Percentiles rank a stretch among this genome's conserved stretches.
Conservation (phyloP, 2,888 invertebrate genomes). For the Parochlus steinenii region DNA sequence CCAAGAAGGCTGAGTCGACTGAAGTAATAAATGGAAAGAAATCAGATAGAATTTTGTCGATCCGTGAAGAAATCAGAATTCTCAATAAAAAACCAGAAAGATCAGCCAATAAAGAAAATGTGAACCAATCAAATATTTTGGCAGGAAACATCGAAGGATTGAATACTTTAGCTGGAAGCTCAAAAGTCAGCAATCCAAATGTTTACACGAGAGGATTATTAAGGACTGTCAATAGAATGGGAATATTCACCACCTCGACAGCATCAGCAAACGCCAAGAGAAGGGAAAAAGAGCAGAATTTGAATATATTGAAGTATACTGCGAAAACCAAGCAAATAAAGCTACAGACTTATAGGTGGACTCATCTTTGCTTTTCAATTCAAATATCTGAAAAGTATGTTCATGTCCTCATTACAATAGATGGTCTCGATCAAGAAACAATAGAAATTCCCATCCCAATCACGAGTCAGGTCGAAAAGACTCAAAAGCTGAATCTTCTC, state of each 20-base stretch:
- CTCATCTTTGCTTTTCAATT: conserved; percentile 24
- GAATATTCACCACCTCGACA: too few species aligned
- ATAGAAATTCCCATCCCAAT: conserved; percentile 14
- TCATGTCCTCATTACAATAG: conserved; percentile 21
- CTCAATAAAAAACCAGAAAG: neutral
- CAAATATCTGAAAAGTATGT: conserved; percentile 20
- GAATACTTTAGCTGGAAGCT: neutral
- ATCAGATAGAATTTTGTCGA: neutral
- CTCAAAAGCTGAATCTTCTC: conserved; percentile 24
- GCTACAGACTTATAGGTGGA: conserved; percentile 26
- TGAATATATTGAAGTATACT: conserved; percentile 14
- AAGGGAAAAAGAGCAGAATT: too few species aligned
- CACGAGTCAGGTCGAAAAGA: conserved; percentile 17
- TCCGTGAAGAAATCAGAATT: neutral
- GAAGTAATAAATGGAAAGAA: too few species aligned
- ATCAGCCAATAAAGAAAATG: conserved; percentile 8
- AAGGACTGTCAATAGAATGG: too few species aligned
- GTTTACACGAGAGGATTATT: conserved; percentile 3
- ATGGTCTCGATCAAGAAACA: conserved; percentile 24
- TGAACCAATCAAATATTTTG: conserved; percentile 5
- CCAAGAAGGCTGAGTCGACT: too few species aligned
- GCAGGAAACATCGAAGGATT: too few species aligned
- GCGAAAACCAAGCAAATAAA: conserved; percentile 21
- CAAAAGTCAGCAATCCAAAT: too few species aligned
- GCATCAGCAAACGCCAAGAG: too few species aligned